These are phyloP conservation scores for Oreohelix idahoensis DNA, from an alignment of 1,140 invertebrate genomes.

Conservation along the genomic window DNA sequence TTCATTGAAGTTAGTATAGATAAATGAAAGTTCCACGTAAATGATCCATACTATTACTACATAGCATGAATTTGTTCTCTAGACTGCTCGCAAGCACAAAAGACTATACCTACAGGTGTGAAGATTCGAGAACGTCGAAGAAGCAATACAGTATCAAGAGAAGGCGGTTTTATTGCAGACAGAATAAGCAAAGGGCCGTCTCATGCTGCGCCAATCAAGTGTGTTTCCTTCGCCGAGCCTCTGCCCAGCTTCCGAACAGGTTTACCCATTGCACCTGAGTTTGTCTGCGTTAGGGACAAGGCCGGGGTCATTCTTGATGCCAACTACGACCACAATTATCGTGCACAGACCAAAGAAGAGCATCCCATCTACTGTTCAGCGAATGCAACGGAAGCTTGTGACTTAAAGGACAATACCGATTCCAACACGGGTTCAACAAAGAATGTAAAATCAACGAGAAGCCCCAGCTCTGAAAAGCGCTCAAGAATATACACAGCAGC, in stretches of 20 bases:
- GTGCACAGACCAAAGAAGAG: neutral
- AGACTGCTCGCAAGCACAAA: neutral
- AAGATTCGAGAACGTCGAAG: neutral
- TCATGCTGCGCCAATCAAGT: constrained; percentile 13
- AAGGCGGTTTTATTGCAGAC: neutral
- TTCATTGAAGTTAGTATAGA: too few relatives aligned
- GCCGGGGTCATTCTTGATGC: neutral
- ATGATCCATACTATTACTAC: too few relatives aligned
- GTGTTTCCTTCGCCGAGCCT: constrained; percentile 18
- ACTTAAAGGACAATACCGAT: neutral
- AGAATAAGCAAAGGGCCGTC: neutral
- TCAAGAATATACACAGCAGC: neutral
- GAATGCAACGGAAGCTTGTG: neutral
- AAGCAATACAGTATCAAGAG: neutral
- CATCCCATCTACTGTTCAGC: neutral
- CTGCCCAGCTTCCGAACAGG: neutral
- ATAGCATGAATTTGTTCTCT: neutral
- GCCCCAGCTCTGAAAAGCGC: neutral
- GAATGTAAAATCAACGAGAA: neutral
- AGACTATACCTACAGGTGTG: neutral
- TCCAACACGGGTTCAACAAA: neutral
- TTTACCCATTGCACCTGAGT: neutral
- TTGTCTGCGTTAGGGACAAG: neutral
- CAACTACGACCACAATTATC: neutral
- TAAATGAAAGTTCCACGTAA: too few relatives aligned